Evolutionary conservation across 2,113 vertebrate species (phyloP).

Genomic region (Ceyx cyanopectus): DNA sequence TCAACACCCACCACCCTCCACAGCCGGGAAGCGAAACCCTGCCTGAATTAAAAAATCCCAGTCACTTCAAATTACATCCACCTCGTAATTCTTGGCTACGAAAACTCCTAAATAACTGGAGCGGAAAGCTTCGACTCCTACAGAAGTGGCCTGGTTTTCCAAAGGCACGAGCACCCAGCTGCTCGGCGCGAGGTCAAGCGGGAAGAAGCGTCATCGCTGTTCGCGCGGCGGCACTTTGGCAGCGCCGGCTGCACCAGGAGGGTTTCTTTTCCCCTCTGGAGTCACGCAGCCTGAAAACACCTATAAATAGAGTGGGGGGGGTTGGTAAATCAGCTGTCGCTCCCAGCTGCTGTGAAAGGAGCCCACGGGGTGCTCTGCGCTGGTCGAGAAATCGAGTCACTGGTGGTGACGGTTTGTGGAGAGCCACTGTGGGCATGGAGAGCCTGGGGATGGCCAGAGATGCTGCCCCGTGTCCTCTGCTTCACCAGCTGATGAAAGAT

Average conservation of each 20-base stretch:
- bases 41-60: constrained; percentile 33
- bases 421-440: background rate
- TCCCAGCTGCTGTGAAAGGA: background rate
- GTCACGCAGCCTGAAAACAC: background rate
- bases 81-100: constrained; percentile 53
- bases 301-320: background rate
- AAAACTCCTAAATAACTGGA: constrained; percentile 44
- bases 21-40: constrained; percentile 19
- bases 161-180: constrained; percentile 38
- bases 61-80: constrained; percentile 61
- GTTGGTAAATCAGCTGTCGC: background rate
- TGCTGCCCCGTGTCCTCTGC: background rate
- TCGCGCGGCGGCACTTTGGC: background rate
- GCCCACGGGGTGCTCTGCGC: background rate
- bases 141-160: constrained; percentile 56
- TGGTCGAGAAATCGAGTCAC: background rate
- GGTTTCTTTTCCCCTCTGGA: background rate
- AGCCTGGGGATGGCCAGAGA: background rate
- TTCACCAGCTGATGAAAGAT: accelerated
- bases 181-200: constrained; percentile 49
- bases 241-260: background rate
- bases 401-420: background rate
- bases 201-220: constrained; percentile 23
- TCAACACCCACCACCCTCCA: background rate
- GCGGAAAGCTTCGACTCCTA: constrained; percentile 53